phyloP scores from a whole-genome alignment of 1,140 invertebrate genomes.

The Rhyzopertha dominica region DNA sequence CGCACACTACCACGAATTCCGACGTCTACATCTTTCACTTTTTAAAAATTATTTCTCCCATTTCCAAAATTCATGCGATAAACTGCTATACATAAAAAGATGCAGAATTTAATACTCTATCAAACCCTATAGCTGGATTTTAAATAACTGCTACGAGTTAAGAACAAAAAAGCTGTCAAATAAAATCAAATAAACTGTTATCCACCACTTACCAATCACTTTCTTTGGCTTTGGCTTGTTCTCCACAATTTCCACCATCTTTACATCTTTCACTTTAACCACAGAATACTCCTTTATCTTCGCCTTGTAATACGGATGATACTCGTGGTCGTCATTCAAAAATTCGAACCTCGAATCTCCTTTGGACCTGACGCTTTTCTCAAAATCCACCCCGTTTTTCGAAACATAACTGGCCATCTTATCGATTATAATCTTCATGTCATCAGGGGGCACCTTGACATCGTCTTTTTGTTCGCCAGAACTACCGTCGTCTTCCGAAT shows the following conservation, averaged over 20 bases:
- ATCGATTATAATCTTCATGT: constrained; percentile 83
- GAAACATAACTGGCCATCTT: constrained; percentile 94
- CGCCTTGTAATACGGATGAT: constrained; percentile 70
- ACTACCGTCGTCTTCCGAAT: constrained; percentile 43
- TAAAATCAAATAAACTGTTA: too few species aligned
- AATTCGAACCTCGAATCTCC: constrained; percentile 82
- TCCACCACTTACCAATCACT: constrained; percentile 37
- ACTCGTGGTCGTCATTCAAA: constrained; percentile 65
- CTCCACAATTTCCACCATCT: constrained; percentile 31
- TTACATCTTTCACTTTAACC: constrained; percentile 46
- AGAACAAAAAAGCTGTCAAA: too few species aligned
- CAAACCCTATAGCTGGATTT: too few species aligned
- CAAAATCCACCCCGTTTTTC: constrained; percentile 91
- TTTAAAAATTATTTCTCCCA: too few species aligned
- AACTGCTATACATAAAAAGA: too few species aligned
- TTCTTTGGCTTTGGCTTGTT: constrained; percentile 36
- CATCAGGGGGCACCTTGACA: constrained; percentile 62
- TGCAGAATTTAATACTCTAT: too few species aligned
- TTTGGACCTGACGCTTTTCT: constrained; percentile 79
- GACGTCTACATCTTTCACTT: too few species aligned
- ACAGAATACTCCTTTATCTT: constrained; percentile 47
- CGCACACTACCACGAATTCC: too few species aligned
- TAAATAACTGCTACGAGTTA: too few species aligned
- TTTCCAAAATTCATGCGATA: too few species aligned
- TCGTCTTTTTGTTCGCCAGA: constrained; percentile 17